These are phyloP conservation scores for Babyrousa celebensis DNA, from an alignment of 2,797 vertebrate genomes.

Conservation along the genomic window DNA sequence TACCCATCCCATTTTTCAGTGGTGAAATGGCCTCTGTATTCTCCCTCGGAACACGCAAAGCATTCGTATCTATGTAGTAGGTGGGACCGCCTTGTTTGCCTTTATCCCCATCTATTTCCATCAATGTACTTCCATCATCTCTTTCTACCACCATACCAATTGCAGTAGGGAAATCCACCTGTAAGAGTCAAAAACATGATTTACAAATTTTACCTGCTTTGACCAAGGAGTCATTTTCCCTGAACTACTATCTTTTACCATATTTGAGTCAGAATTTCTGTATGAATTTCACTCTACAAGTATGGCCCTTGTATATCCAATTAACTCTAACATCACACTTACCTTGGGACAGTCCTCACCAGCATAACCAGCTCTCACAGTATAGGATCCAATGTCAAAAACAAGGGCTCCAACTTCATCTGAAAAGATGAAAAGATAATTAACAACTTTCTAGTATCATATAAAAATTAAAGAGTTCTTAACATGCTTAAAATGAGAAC, in stretches of 20 bases:
- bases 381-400: conserved; percentile 99
- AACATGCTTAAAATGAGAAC: conserved; percentile 35
- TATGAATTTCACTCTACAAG: conserved; percentile 8
- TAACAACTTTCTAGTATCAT: conserved; percentile 11
- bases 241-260: neutral
- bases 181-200: conserved; percentile 73
- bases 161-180: conserved; percentile 99
- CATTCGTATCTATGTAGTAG: conserved; percentile 99
- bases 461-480: conserved; percentile 59
- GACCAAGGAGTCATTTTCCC: neutral
- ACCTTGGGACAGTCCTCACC: conserved; percentile 99
- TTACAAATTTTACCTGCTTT: conserved; percentile 7
- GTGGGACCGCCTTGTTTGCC: conserved; percentile 96
- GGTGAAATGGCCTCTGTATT: conserved; percentile 99
- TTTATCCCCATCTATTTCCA: conserved; percentile 99
- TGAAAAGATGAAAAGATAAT: conserved; percentile 87
- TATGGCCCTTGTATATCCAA: conserved; percentile 59
- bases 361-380: conserved; percentile 98
- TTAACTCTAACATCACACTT: conserved; percentile 76
- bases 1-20: conserved; percentile 99
- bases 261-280: conserved; percentile 5
- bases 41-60: conserved; percentile 97
- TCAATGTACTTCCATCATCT: conserved; percentile 97
- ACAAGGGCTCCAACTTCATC: conserved; percentile 99
- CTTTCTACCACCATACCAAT: conserved; percentile 97